Percentiles rank a stretch among this genome's conserved stretches.
Evolutionary conservation across 2,113 vertebrate genomes (phyloP).

Genomic region (Xyrauchen texanus): DNA sequence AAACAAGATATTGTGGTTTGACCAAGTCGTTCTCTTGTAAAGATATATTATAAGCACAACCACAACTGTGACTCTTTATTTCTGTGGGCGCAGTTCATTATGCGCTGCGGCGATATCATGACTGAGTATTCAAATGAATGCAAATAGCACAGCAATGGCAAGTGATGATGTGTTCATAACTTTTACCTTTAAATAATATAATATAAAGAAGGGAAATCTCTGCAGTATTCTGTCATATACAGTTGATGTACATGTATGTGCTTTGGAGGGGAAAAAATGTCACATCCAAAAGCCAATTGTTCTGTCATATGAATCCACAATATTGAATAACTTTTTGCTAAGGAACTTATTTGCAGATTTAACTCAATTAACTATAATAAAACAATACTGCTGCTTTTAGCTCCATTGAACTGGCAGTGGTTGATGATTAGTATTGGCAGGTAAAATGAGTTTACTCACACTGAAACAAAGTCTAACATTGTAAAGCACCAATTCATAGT

Average conservation of each 20-base stretch:
- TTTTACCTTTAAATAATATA: background rate
- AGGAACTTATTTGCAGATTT: too few relatives aligned
- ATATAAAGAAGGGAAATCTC: background rate
- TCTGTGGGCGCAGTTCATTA: constrained; percentile 9
- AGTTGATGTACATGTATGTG: background rate
- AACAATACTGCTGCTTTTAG: background rate
- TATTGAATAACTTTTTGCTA: background rate
- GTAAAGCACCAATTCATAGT: background rate
- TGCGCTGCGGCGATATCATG: background rate
- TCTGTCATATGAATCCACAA: background rate
- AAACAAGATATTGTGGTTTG: too few relatives aligned
- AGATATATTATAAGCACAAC: background rate
- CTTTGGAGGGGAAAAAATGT: background rate
- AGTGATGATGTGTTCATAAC: constrained; percentile 11
- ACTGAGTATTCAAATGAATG: constrained; percentile 9
- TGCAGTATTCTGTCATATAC: background rate
- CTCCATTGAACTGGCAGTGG: background rate
- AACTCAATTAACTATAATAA: background rate
- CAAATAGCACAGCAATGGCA: background rate
- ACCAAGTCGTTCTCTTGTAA: too few relatives aligned
- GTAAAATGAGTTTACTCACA: background rate
- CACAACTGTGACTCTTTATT: background rate
- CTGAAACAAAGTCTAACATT: background rate
- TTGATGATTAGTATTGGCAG: background rate
- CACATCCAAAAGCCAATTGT: background rate